Evolutionary conservation across 1,140 invertebrate genomes (phyloP).

Genomic region (Drepana arcuata): DNA sequence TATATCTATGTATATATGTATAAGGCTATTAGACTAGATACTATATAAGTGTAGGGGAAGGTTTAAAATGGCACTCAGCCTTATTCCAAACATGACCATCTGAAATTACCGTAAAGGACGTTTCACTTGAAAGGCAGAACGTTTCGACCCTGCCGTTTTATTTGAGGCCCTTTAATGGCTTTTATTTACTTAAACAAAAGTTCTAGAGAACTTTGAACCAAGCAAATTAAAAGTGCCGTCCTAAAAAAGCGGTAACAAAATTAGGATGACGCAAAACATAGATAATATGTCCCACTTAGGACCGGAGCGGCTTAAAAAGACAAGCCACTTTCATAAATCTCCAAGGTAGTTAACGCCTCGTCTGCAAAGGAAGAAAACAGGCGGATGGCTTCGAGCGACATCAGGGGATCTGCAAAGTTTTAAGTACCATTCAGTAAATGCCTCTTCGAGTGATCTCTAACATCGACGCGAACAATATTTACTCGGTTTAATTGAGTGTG

Average conservation of each 20-base stretch:
- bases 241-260: constrained; percentile 31
- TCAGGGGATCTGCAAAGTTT: constrained; percentile 28
- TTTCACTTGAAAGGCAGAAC: constrained; percentile 5
- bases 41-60: no score
- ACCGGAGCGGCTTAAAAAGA: constrained; percentile 34
- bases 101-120: constrained; percentile 10
- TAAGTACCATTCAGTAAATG: constrained; percentile 38
- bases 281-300: constrained; percentile 37
- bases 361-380: constrained; percentile 32
- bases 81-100: constrained; percentile 10
- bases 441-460: constrained; percentile 27
- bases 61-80: constrained; percentile 7
- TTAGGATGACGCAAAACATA: constrained; percentile 27
- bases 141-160: no score
- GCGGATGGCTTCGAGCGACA: constrained; percentile 29
- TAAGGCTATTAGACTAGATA: no score
- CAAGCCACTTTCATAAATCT: constrained; percentile 48
- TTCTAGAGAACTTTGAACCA: constrained; percentile 17
- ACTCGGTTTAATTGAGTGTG: constrained; percentile 27
- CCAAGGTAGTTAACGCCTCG: constrained; percentile 35
- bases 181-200: constrained; percentile 18
- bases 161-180: constrained; percentile 13
- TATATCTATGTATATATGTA: no score
- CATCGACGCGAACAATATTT: constrained; percentile 23
- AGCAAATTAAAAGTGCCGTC: constrained; percentile 22